A percentile compares a stretch with the other conserved stretches of the same genome.
These are phyloP conservation scores for Nycticebus coucang DNA, from an alignment of 2,113 vertebrate species.

Conservation along the genomic window DNA sequence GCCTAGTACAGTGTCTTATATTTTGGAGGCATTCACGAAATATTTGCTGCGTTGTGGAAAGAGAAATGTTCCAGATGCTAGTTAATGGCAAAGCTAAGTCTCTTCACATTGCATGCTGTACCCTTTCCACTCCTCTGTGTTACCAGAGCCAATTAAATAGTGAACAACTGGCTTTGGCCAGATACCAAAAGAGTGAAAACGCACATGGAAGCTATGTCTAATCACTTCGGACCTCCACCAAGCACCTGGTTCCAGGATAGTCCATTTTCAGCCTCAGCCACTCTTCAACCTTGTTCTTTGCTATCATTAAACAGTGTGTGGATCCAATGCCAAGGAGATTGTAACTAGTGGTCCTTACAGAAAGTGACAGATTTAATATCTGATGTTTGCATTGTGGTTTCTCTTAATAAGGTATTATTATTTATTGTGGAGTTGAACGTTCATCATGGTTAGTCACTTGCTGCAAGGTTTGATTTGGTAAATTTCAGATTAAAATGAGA, in stretches of 20 bases:
- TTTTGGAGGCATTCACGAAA: neutral
- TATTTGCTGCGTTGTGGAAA: neutral
- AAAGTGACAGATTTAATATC: slow-evolving; percentile 34
- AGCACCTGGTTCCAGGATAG: neutral
- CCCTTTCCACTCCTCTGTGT: neutral
- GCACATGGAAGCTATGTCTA: neutral
- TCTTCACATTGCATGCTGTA: neutral
- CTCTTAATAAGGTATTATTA: slow-evolving; percentile 62
- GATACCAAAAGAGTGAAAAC: neutral
- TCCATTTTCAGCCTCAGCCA: neutral
- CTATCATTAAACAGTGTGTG: neutral
- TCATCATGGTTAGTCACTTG: slow-evolving; percentile 70
- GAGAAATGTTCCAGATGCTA: neutral
- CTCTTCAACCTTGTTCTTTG: slow-evolving; percentile 27
- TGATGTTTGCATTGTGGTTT: slow-evolving; percentile 45
- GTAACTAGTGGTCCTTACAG: slow-evolving; percentile 35
- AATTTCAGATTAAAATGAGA: no score
- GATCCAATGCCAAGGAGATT: neutral
- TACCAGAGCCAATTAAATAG: slow-evolving; percentile 17
- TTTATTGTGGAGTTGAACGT: slow-evolving; percentile 72
- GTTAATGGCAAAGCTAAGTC: neutral
- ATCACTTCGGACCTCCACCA: neutral
- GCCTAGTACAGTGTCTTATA: neutral
- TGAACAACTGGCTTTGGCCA: neutral
- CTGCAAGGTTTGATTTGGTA: slow-evolving; percentile 72